Percentiles rank a stretch among this genome's conserved stretches.
Evolutionary conservation across 2,113 vertebrate species (phyloP).

Genomic region (Strigops habroptila): DNA sequence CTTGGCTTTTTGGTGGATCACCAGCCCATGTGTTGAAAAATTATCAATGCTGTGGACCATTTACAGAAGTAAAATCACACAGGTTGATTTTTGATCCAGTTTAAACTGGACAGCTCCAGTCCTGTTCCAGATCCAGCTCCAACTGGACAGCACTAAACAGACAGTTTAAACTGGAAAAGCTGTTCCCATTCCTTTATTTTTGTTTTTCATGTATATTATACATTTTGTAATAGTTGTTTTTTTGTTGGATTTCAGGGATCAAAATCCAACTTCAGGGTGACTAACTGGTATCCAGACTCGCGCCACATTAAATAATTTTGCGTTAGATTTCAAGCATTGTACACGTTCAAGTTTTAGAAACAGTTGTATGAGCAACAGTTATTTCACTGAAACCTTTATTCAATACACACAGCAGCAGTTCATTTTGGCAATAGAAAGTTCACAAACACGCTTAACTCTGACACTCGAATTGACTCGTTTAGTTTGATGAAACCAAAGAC

Average conservation of each 20-base stretch:
- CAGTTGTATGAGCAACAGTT: neutral
- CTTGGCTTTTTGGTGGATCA: neutral
- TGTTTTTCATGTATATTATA: neutral
- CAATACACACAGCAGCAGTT: constrained; percentile 34
- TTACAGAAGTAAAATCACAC: neutral
- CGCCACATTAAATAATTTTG: neutral
- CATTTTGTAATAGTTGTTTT: neutral
- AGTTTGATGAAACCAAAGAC: constrained; percentile 1
- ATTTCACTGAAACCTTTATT: constrained; percentile 20
- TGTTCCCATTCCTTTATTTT: accelerated
- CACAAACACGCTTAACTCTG: constrained; percentile 1
- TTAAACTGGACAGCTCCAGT: neutral
- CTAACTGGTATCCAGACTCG: neutral
- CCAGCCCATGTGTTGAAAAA: neutral
- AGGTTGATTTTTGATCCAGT: neutral
- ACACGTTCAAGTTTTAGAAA: neutral
- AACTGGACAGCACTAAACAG: neutral
- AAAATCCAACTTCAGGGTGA: neutral
- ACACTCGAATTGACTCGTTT: constrained; percentile 7
- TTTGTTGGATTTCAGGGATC: neutral
- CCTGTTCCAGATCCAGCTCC: neutral
- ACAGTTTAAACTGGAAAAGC: neutral
- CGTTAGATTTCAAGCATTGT: neutral
- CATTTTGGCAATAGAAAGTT: constrained; percentile 39
- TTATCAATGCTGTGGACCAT: neutral